Base-by-base conservation (phyloP, 2,113 vertebrate genomes). In the Haemorhous mexicanus region DNA sequence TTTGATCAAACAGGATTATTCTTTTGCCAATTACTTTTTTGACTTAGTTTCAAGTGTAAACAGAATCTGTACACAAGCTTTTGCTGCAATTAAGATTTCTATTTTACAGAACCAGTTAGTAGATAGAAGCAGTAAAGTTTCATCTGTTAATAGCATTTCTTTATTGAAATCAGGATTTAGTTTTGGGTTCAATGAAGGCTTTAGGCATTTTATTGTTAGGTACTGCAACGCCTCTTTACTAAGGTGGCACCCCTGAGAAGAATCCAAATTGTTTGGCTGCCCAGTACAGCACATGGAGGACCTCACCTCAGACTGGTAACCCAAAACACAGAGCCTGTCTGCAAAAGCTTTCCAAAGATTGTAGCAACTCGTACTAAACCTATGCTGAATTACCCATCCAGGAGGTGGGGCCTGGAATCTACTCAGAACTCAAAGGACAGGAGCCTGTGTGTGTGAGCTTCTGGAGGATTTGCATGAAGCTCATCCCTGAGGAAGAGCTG, bases 21-120 rank as follows among this genome's bases (percentile, higher is more conserved):
- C 35, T 80, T 95, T 81, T 64, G 53, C 74, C 80, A 94, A 72
- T 87, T 94, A n/a, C 67, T 93, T 84, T 56, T 88, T 62, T 70
- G 26, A 88, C 44, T 92, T 74, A 37, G 30, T 90, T 96, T 93
- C 85, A 68, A 82, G 32, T 8, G 11, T 46, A 91, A 96, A 90
- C 61, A 90, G 73, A 79, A 93, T 87, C 81, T 78, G 16, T 91
- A 81, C 46, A 81, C 61, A 43, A 24, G 46, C 20, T 53, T 77
- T 83, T 91, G 82, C 68, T 89, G 82, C 59, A 76, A 77, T 73
- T 64, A 77, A 87, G 35, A 37, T 86, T 75, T 77, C 49, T 75
- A 16, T 90, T 89, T 76, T 49, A 55, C 0, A 0, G 85, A 89
- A 81, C 28, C 15, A n/a, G 33, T 87, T 78, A 47, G 68, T 69